Percentiles rank a stretch among this genome's conserved stretches.
These are phyloP conservation scores for Chorisops tibialis DNA, from an alignment of 2,888 invertebrate genomes.

Conservation along the genomic window DNA sequence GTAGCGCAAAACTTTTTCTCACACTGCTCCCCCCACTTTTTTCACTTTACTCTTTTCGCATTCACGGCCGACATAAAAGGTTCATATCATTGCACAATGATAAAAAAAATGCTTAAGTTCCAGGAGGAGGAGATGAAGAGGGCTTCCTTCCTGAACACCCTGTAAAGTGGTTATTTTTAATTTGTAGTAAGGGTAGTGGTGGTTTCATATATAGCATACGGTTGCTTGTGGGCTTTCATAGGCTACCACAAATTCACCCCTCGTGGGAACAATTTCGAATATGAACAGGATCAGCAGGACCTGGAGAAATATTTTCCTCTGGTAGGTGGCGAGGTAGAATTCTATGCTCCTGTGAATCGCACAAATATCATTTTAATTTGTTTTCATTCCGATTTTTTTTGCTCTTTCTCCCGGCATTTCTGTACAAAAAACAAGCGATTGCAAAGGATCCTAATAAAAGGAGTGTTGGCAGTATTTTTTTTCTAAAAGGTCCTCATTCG, in stretches of 20 bases:
- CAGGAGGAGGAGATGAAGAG: slow-evolving; percentile 10
- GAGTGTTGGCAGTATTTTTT: too few relatives aligned
- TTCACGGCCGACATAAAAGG: slow-evolving; percentile 23
- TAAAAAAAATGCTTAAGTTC: too few relatives aligned
- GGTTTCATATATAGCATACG: slow-evolving; percentile 1
- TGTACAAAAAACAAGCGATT: too few relatives aligned
- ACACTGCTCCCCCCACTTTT: too few relatives aligned
- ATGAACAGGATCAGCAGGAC: slow-evolving; percentile 9
- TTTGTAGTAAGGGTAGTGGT: slow-evolving; percentile 21
- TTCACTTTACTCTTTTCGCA: too few relatives aligned
- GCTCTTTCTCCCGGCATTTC: too few relatives aligned
- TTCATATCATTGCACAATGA: slow-evolving; percentile 2
- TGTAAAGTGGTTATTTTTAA: slow-evolving; percentile 25
- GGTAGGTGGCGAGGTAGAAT: neutral
- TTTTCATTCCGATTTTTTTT: slow-evolving; percentile 2
- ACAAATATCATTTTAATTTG: slow-evolving; percentile 24
- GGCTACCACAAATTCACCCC: slow-evolving; percentile 11
- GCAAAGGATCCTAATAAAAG: too few relatives aligned
- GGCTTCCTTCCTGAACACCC: slow-evolving; percentile 6
- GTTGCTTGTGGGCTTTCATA: slow-evolving; percentile 19
- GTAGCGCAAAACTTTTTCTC: too few relatives aligned
- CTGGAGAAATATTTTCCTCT: neutral
- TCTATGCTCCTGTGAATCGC: neutral
- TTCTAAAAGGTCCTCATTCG: too few relatives aligned
- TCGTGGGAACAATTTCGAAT: slow-evolving; percentile 17